phyloP scores from a whole-genome alignment of 2,113 vertebrate species.

The Lichenostomus cassidix region DNA sequence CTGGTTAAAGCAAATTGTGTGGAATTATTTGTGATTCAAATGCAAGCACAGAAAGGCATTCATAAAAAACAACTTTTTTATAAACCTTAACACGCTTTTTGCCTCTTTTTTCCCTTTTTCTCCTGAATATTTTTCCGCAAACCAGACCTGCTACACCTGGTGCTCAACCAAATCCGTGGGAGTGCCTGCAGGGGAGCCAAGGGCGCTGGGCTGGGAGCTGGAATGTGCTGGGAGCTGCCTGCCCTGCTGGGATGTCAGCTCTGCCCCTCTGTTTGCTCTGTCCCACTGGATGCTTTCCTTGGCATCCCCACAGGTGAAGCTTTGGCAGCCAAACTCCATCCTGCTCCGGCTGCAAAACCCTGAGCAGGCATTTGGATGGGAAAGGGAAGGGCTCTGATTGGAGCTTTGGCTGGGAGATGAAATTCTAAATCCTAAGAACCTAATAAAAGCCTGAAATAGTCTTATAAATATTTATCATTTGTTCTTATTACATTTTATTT shows the following conservation, averaged over 20 bases:
- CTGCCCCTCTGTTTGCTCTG: background rate
- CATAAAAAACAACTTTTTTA: background rate
- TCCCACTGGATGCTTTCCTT: slow-evolving; percentile 52
- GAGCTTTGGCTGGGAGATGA: slow-evolving; percentile 38
- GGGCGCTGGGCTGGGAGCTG: background rate
- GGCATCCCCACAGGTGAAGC: slow-evolving; percentile 11
- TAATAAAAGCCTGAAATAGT: slow-evolving; percentile 54
- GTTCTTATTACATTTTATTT: slow-evolving; percentile 53
- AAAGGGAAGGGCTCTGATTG: background rate
- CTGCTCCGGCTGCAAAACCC: background rate
- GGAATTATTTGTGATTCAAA: background rate
- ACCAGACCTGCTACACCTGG: background rate
- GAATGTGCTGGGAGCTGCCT: background rate
- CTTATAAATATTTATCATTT: slow-evolving; percentile 68
- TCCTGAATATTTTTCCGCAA: background rate
- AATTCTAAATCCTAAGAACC: slow-evolving; percentile 37
- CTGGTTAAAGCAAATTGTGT: background rate
- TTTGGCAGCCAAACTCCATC: background rate
- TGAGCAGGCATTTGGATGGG: background rate
- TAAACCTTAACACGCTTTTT: background rate
- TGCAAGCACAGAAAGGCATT: accelerated
- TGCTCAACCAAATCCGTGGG: accelerated
- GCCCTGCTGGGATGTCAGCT: background rate
- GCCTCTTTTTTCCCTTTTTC: background rate
- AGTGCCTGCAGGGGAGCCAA: background rate